Conservation (phyloP, 1,140 invertebrate genomes). For the Cephus cinctus region DNA sequence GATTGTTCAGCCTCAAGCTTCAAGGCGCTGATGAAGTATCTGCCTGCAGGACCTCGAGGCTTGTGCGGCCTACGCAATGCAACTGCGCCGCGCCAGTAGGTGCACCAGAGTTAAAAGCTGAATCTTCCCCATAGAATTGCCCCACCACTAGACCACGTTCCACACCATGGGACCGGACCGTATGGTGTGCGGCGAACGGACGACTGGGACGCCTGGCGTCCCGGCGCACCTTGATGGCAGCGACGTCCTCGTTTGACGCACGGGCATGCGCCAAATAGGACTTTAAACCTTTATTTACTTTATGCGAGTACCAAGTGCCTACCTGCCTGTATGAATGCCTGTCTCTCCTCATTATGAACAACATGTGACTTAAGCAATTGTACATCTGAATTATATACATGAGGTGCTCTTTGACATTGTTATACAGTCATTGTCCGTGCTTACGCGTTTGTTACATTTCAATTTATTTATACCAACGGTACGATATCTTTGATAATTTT, state of each 20-base stretch:
- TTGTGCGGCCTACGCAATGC: constrained; percentile 17
- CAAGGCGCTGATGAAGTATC: not conserved
- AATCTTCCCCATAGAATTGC: constrained; percentile 22
- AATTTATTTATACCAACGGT: too few species aligned
- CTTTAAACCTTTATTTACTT: not conserved
- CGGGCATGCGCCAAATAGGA: constrained; percentile 24
- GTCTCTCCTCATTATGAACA: not conserved
- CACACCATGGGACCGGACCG: constrained; percentile 11
- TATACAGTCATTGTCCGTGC: too few species aligned
- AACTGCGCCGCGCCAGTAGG: constrained; percentile 22
- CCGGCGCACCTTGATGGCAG: constrained; percentile 16
- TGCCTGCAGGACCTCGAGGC: constrained; percentile 10
- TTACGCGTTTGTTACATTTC: too few species aligned
- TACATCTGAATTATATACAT: not conserved
- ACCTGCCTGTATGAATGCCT: not conserved
- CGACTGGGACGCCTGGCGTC: too few species aligned
- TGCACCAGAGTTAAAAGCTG: constrained; percentile 16
- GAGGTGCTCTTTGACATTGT: too few species aligned
- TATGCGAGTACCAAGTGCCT: constrained; percentile 2
- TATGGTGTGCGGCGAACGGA: not conserved
- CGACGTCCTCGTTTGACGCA: constrained; percentile 12
- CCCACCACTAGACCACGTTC: constrained; percentile 24
- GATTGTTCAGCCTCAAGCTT: not conserved
- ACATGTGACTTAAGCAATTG: not conserved
- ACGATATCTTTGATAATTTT: too few species aligned